These are phyloP conservation scores for Candidula unifasciata DNA, from an alignment of 2,888 invertebrate genomes.

Conservation along the genomic window DNA sequence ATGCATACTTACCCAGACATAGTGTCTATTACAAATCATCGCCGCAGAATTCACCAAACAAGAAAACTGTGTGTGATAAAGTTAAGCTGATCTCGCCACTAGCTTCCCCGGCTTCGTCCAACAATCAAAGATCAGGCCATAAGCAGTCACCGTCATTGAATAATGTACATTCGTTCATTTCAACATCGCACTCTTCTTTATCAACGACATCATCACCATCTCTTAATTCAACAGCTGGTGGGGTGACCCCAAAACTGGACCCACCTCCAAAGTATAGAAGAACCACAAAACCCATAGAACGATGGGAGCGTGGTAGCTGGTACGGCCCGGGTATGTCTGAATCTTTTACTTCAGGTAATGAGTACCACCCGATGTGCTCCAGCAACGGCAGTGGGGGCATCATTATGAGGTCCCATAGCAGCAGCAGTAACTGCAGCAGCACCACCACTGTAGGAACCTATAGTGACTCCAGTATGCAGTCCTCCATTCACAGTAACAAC, in stretches of 20 bases:
- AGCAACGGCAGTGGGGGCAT: conserved; percentile 52
- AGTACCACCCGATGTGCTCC: conserved; percentile 67
- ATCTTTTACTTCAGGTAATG: conserved; percentile 63
- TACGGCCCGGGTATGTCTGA: conserved; percentile 57
- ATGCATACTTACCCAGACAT: neutral
- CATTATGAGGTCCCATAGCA: conserved; percentile 16
- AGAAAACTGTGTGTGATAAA: conserved; percentile 56
- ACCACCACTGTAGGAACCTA: conserved; percentile 6
- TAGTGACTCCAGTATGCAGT: conserved; percentile 47
- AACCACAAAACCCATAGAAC: conserved; percentile 60
- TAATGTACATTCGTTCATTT: neutral
- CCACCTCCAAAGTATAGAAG: conserved; percentile 70
- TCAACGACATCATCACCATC: neutral
- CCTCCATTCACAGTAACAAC: conserved; percentile 52
- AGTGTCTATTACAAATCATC: conserved; percentile 6
- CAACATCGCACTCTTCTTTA: neutral
- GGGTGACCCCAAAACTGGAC: conserved; percentile 64
- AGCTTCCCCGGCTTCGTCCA: conserved; percentile 46
- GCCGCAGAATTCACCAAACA: conserved; percentile 35
- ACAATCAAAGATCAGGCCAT: conserved; percentile 27
- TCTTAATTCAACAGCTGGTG: neutral
- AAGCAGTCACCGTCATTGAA: conserved; percentile 1
- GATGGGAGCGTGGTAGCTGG: conserved; percentile 53
- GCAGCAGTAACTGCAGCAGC: neutral
- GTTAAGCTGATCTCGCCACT: conserved; percentile 59